Evolutionary conservation across 1,140 invertebrate species (phyloP), one percentile per base, ranked within the genome.

Genomic region (Wiebesia pumilae): DNA sequence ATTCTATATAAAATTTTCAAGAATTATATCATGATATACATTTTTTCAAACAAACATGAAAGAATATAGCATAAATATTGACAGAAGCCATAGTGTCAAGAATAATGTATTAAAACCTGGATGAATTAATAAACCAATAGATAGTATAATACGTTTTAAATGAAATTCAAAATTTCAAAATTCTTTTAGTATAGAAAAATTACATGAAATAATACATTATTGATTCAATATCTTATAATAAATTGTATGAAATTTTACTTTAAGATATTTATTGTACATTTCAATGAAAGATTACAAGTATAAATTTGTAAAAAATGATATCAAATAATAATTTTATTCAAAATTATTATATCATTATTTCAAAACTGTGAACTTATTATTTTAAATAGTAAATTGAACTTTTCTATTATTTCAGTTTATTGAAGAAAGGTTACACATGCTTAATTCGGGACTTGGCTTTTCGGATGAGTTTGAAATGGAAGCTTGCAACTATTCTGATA

Each of bases 391-490:
- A 30, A 71, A 51, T 30, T 65, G 67, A n/a, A n/a, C n/a, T n/a
- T n/a, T n/a, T n/a, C n/a, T 35, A n/a, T 83, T 83, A 33, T 80
- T 87, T 87, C 91, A 98, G 97, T 99, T 99, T 94, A 98, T 99
- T 89, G 98, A 98, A 91, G 98, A 98, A 93, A 94, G 98, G 90
- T 93, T 99, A 88, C 96, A 98, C 87, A 96, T 98, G 94, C 95
- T 99, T 58, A 98, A 98, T 93, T 96, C 96, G 40, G 98, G 98
- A 3, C 94, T 96, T 67, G 97, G 97, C 0, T 98, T 98, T 91
- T 97, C 96, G n/a, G 98, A 99, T 93, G 97, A 98, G 91, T 99
- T 99, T 94, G 98, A 99, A 94, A 95, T 97, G 92, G 98, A 99
- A 93, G 97, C 97, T 30, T 97, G 96, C 88, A 95, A 96, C 82